Base-by-base conservation (phyloP, 2,888 invertebrate species). In the Melanostoma scalare region DNA sequence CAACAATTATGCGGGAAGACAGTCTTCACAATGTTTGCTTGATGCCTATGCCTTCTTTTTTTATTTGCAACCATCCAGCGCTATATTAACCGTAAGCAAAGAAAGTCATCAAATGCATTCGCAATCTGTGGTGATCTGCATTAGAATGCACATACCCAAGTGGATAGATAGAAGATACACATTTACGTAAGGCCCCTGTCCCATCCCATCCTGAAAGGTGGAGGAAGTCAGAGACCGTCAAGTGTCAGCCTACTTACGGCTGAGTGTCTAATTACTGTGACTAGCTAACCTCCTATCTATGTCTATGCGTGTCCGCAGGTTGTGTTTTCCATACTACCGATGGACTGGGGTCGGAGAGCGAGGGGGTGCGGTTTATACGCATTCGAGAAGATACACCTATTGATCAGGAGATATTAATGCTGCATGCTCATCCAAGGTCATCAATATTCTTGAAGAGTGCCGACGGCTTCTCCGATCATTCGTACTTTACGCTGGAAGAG, bases 341-440 rank as follows among this genome's bases (percentile, higher is more conserved):
- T 84, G 91, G 91, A 53, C 86, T 87, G 3, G 88, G 90, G 3
- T 87, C 90, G 2, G 91, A 91, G 87, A 89, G 90, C 42, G 97
- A 97, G 90, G 96, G 96, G 88, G 92, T 96, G 85, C 94, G 96
- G 87, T 97, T 97, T 89, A 96, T 97, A 77, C 93, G 97, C 86
- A 95, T 97, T 86, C 96, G 96, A 4, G 97, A 97, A 90, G 96
- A 96, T 90, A 92, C 96, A 4, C 92, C 92, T 76, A 94, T 96
- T 1, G 96, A 96, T 8, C 94, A 95, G 68, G 96, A 96, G 90
- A 95, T 97, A 8, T 92, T 97, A 35, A 93, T 93, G 85, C 93
- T 97, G 4, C 95, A 96, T 91, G 96, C 96, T n/a, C 95, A 96
- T 92, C 96, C 97, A 4, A 94, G 96, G 90, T 93, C 90, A 85